phyloP scores from a whole-genome alignment of 2,113 vertebrate species.

The Spermophilus dauricus region DNA sequence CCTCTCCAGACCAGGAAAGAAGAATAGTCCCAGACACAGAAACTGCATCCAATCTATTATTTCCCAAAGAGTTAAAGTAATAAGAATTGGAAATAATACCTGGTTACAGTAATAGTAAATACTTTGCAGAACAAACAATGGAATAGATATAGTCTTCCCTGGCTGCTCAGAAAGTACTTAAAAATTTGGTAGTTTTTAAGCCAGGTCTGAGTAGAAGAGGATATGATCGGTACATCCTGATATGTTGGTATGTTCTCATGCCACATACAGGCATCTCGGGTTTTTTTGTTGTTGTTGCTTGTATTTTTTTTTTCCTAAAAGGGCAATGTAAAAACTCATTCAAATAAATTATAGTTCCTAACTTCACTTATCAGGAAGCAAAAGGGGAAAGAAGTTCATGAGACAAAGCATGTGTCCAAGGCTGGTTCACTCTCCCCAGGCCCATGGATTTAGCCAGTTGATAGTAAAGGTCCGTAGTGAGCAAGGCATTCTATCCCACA shows the following conservation, averaged over 20 bases:
- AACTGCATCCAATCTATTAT: background rate
- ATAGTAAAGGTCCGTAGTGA: background rate
- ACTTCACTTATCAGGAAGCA: background rate
- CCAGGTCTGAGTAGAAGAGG: background rate
- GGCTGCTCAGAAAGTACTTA: background rate
- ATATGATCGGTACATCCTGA: background rate
- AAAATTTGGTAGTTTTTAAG: background rate
- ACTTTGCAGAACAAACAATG: background rate
- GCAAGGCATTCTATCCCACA: background rate
- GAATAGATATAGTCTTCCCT: background rate
- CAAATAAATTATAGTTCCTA: background rate
- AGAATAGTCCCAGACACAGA: background rate
- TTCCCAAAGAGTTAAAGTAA: background rate
- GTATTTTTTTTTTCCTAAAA: background rate
- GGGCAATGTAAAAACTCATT: background rate
- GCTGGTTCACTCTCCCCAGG: background rate
- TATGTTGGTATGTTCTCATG: background rate
- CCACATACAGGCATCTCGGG: background rate
- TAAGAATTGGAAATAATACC: background rate
- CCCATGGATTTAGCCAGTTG: background rate
- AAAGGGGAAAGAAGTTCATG: background rate
- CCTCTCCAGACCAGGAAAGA: background rate
- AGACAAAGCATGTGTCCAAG: background rate
- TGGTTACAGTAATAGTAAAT: background rate
- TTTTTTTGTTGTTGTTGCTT: background rate